Evolutionary conservation across 2,888 invertebrate species (phyloP).

Genomic region (Cynaeus angustus): DNA sequence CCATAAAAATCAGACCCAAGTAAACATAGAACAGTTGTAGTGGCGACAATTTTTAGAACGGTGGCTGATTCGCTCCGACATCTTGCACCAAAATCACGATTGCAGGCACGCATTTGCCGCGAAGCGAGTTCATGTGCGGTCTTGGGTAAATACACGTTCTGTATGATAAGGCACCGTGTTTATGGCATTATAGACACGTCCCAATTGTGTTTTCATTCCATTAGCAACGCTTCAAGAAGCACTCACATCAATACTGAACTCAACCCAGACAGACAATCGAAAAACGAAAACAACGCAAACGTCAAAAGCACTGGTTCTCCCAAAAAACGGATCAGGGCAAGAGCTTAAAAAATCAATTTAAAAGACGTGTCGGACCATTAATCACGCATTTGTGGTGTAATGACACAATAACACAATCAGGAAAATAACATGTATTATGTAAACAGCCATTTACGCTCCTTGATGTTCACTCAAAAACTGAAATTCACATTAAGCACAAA

Average conservation of each 20-base stretch:
- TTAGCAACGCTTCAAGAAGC: slow-evolving; percentile 59
- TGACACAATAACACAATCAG: too few relatives aligned
- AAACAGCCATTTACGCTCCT: too few relatives aligned
- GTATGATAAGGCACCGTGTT: slow-evolving; percentile 61
- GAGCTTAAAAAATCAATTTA: not conserved
- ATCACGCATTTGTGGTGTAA: too few relatives aligned
- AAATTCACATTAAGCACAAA: too few relatives aligned
- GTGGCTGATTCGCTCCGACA: slow-evolving; percentile 28
- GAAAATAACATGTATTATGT: too few relatives aligned
- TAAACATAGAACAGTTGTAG: slow-evolving; percentile 35
- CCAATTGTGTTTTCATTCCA: slow-evolving; percentile 64
- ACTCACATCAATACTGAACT: slow-evolving; percentile 50
- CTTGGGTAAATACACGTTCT: slow-evolving; percentile 61
- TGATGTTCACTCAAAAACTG: too few relatives aligned
- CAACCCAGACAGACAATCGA: slow-evolving; percentile 40
- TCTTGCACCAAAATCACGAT: slow-evolving; percentile 53
- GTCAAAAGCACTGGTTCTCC: slow-evolving; percentile 29
- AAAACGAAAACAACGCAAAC: slow-evolving; percentile 41
- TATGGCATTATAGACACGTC: slow-evolving; percentile 63
- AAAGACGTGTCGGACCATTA: not conserved
- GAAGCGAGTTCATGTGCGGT: slow-evolving; percentile 56
- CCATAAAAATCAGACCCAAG: slow-evolving; percentile 34
- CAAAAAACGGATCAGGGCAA: slow-evolving; percentile 4
- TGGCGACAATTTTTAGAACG: slow-evolving; percentile 15
- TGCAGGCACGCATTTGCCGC: slow-evolving; percentile 53